Evolutionary conservation across 2,888 invertebrate species (phyloP).

Genomic region (Melinaea menophilus): DNA sequence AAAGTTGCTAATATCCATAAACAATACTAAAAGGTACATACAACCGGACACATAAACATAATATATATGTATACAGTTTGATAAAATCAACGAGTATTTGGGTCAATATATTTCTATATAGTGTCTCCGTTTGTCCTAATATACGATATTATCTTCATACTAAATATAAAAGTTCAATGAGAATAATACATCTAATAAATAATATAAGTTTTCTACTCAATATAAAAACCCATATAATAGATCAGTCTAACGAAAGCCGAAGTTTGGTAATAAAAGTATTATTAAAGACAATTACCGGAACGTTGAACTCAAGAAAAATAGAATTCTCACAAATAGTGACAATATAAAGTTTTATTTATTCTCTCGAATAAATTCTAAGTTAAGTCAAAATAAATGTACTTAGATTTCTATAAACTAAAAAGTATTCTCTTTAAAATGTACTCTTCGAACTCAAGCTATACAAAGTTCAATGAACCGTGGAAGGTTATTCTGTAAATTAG

Average conservation of each 20-base stretch:
- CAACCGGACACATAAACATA: too few species aligned
- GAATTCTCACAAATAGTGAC: background rate
- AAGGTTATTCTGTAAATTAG: slow-evolving; percentile 28
- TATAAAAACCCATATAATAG: too few species aligned
- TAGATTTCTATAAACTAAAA: slow-evolving; percentile 6
- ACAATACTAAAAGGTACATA: too few species aligned
- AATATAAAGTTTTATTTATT: background rate
- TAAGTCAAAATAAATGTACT: slow-evolving; percentile 2
- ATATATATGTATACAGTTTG: too few species aligned
- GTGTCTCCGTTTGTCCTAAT: too few species aligned
- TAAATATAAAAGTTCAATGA: too few species aligned
- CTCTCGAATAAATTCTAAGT: background rate
- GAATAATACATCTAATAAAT: too few species aligned
- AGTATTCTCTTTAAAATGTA: slow-evolving; percentile 12
- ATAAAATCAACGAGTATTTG: too few species aligned
- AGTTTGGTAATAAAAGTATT: background rate
- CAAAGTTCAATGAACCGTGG: slow-evolving; percentile 28
- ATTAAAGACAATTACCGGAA: background rate
- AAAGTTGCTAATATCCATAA: too few species aligned
- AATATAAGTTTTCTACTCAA: background rate
- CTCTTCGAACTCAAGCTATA: slow-evolving; percentile 18
- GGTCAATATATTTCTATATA: too few species aligned
- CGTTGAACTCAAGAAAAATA: background rate
- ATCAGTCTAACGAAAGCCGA: background rate
- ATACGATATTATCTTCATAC: too few species aligned